Evolutionary conservation across 2,888 invertebrate genomes (phyloP).

Genomic region (Philereme vetulata): DNA sequence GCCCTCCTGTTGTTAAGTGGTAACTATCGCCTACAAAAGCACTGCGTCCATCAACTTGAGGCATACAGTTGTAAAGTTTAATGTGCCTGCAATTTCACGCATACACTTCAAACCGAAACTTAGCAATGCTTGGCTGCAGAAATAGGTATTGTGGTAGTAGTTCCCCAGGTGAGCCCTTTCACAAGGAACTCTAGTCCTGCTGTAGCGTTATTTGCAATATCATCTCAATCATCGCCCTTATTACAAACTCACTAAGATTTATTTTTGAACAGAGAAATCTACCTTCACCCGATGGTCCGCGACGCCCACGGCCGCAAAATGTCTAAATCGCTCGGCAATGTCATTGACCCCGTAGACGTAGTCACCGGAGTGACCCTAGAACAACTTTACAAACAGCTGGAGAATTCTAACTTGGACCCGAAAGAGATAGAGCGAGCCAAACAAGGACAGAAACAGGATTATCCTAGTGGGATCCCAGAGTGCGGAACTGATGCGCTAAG

Average conservation of each 20-base stretch:
- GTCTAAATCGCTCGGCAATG: constrained; percentile 99
- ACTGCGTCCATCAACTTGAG: no score
- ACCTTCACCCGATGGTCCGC: constrained; percentile 98
- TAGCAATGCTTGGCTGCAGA: no score
- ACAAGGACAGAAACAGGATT: constrained; percentile 89
- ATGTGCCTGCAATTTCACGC: no score
- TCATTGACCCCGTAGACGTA: constrained; percentile 98
- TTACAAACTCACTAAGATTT: background rate
- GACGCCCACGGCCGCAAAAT: constrained; percentile 99
- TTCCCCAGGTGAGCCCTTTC: no score
- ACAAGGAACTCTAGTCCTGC: no score
- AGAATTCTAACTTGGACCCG: constrained; percentile 92
- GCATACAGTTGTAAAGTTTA: no score
- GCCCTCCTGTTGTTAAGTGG: no score
- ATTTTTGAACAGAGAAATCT: constrained; percentile 87
- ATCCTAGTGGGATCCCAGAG: constrained; percentile 96
- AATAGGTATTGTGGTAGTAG: no score
- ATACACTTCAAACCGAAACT: no score
- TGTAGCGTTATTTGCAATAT: background rate
- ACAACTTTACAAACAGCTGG: constrained; percentile 89
- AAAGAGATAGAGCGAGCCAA: constrained; percentile 91
- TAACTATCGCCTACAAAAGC: no score
- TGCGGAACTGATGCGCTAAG: constrained; percentile 97
- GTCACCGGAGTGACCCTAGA: constrained; percentile 93
- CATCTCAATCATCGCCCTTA: background rate